Conservation (phyloP, 1,140 invertebrate genomes). For the Cotesia chilonis region DNA sequence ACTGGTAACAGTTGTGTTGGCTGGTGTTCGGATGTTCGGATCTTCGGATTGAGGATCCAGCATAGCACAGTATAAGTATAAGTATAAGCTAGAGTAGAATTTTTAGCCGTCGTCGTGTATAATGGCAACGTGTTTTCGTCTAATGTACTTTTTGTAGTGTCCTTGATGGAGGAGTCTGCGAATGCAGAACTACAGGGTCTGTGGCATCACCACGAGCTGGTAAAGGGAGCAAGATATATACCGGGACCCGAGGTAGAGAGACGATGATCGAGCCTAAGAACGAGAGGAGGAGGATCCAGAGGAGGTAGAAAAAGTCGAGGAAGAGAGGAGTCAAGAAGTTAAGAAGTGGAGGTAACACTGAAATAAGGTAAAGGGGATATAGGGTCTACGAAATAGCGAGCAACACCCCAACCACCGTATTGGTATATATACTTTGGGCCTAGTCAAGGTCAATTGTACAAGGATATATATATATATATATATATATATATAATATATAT, state of each 20-base stretch:
- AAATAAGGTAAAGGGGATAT: conserved; percentile 47
- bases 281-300: conserved; percentile 15
- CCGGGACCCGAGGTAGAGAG: conserved; percentile 31
- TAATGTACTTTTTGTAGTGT: conserved; percentile 67
- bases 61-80: too few species aligned
- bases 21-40: too few species aligned
- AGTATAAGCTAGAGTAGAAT: conserved; percentile 33
- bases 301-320: neutral
- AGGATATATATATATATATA: too few species aligned
- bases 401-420: conserved; percentile 61
- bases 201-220: conserved; percentile 25
- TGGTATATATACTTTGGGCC: conserved; percentile 41
- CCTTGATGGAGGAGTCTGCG: conserved; percentile 67
- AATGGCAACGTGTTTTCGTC: conserved; percentile 65
- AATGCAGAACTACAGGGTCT: conserved; percentile 65
- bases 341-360: too few species aligned
- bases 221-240: conserved; percentile 5
- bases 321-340: conserved; percentile 4
- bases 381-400: conserved; percentile 46
- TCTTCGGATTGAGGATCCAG: too few species aligned
- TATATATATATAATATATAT: too few species aligned
- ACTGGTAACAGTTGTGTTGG: conserved; percentile 1
- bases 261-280: conserved; percentile 11
- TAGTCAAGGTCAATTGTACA: conserved; percentile 61
- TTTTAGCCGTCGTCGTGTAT: conserved; percentile 34